Evolutionary conservation across 2,888 invertebrate species (phyloP), one percentile per base, ranked within the genome.

Genomic region (Sinhomidia bicolor): DNA sequence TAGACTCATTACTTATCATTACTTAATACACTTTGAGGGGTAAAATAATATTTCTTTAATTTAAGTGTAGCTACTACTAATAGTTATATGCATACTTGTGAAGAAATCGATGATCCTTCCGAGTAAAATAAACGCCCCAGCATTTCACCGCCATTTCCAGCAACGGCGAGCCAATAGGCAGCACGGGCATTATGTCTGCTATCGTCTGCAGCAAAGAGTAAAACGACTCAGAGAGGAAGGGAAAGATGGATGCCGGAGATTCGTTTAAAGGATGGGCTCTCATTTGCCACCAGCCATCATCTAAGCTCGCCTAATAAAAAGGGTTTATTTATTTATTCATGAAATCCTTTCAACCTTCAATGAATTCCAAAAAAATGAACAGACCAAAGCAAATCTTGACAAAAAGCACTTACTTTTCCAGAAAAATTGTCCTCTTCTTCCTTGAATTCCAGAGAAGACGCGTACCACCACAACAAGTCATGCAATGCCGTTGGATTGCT

Each of bases 381-480:
- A 23, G 26, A 62, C 10, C 14, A 2, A 57, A 7, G 12, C 12
- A 23, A 23, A 29, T 54, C 26, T 29, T 47, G 9, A 62, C 9
- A 85, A 23, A 79, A 78, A 78, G 5, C 17, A 65, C 57, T 79
- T 84, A 83, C 91, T 89, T 83, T 89, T 60, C 87, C 89, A 32
- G 80, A 23, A 65, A 82, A 79, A 17, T 60, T 76, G 17, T 89
- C 85, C 7, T 91, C 90, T 23, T 92, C 91, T 17, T 90, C 90
- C 83, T 92, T 92, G 44, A 87, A 89, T 36, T 92, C 92, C 76
- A 99, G 94, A 0, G 98, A 96, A 14, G 96, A 96, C 26, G 98
- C 97, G 93, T 99, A 98, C 97, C 98, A 98, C 99, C 99, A 99
- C 93, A 99, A 95, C 10, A 99, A 95, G 94, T 99, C 99, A 93